Evolutionary conservation across 2,797 vertebrate genomes (phyloP), one percentile per base, ranked within the genome.

Genomic region (Acrocephalus scirpaceus): DNA sequence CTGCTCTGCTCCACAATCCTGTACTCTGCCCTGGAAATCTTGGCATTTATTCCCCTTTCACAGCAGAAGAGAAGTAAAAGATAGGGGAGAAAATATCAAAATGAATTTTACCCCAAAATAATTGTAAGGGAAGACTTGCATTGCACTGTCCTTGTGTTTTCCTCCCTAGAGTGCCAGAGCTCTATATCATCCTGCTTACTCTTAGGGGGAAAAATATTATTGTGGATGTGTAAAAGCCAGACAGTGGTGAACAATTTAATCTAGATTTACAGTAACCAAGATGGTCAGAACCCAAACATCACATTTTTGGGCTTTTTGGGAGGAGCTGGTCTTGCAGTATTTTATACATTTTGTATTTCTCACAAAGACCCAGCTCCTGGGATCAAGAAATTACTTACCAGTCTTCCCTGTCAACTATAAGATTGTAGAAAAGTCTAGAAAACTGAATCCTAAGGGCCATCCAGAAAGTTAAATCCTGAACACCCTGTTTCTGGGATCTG

Each of bases 241-340:
- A 56, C 17, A 16, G 3, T 1, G 15, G 30, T 64, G 15, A 83
- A 84, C 19, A 51, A 72, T 69, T 90, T 54, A 54, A 56, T 29
- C 36, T 75, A 40, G 47, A 62, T 36, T 38, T 71, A 45, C 29
- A 65, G 42, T 13, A 32, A 67, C 19, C 32, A 53, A 50, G 45
- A n/a, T 16, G 62, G 30, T 44, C 15, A 38, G 30, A 92, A 79
- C 9, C 3, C n/a, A 71, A 40, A 48, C 14, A 29, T 13, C 16
- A 16, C 0, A 0, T 32, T 29, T 47, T 18, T 0, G 1, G 26
- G 13, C 5, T 64, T 78, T 66, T 64, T 38, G 3, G 3, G n/a
- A 11, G 45, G 9, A 29, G 11, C 7, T 60, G 22, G 16, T 50
- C 50, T 69, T 67, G 42, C 20, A 50, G 26, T 32, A 57, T 72